Evolutionary conservation across 2,113 vertebrate species (phyloP).

Genomic region (Guaruba guarouba): DNA sequence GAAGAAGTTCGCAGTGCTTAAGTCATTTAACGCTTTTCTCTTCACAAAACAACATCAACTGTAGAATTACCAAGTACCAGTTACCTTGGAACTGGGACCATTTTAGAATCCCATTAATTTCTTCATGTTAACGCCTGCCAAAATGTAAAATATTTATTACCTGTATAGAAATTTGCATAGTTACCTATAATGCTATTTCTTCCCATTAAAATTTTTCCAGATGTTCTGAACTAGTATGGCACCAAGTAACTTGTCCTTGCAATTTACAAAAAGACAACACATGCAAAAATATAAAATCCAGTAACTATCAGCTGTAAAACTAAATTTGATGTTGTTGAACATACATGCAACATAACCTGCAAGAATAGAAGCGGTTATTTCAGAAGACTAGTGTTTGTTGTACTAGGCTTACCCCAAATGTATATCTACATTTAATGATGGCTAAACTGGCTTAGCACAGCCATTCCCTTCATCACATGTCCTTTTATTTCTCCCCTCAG

Average conservation of each 20-base stretch:
- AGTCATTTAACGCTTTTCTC: constrained; percentile 8
- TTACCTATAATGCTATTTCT: constrained; percentile 65
- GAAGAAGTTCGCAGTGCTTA: background rate
- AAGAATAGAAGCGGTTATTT: constrained; percentile 39
- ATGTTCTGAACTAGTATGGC: constrained; percentile 4
- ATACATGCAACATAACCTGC: constrained; percentile 49
- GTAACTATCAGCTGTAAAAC: background rate
- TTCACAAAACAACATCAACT: background rate
- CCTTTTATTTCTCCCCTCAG: background rate
- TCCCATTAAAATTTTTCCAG: constrained; percentile 7
- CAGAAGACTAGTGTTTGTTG: background rate
- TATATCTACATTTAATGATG: background rate
- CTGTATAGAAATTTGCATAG: constrained; percentile 66
- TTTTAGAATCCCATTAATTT: constrained; percentile 46
- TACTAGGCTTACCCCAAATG: background rate
- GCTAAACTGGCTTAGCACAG: background rate
- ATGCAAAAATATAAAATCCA: constrained; percentile 14
- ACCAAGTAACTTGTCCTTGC: background rate
- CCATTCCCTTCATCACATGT: background rate
- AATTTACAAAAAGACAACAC: constrained; percentile 9
- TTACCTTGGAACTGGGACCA: constrained; percentile 22
- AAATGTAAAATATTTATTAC: constrained; percentile 46
- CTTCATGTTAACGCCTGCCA: constrained; percentile 26
- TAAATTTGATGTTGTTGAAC: background rate
- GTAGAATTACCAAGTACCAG: constrained; percentile 10